These are phyloP conservation scores for Gallinago stenura DNA, from an alignment of 2,797 vertebrate species.

Conservation along the genomic window DNA sequence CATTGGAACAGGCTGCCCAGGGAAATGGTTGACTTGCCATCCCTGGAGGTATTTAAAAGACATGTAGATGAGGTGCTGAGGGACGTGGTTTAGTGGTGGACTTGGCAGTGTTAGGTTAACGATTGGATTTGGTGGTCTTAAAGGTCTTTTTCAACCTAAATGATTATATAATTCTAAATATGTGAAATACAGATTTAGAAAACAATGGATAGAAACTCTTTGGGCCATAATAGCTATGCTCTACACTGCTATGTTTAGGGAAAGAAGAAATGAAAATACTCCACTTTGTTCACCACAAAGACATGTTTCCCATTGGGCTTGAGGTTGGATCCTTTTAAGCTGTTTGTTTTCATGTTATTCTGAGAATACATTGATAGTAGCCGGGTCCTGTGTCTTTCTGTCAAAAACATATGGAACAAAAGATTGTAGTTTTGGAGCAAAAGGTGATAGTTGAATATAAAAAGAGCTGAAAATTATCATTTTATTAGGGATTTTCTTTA, in stretches of 20 bases:
- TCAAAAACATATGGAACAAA: background rate
- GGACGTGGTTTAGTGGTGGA: background rate
- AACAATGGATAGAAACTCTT: background rate
- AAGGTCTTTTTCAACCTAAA: background rate
- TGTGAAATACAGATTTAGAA: background rate
- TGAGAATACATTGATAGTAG: background rate
- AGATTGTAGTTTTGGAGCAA: background rate
- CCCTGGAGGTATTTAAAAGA: background rate
- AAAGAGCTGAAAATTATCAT: background rate
- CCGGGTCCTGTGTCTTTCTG: background rate
- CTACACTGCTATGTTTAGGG: background rate
- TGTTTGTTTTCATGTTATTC: constrained; percentile 3
- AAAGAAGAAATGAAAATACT: background rate
- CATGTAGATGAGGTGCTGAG: background rate
- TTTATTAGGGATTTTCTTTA: background rate
- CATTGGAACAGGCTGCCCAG: background rate
- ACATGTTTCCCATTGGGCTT: background rate
- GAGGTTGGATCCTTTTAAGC: background rate
- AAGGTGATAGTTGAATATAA: background rate
- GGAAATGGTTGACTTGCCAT: background rate
- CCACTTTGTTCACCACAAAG: background rate
- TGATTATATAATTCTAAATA: background rate
- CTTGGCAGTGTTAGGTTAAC: background rate
- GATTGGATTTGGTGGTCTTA: background rate
- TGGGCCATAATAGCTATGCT: background rate